These are phyloP conservation scores for Eupeodes luniger DNA, from an alignment of 2,888 invertebrate genomes.

Conservation along the genomic window DNA sequence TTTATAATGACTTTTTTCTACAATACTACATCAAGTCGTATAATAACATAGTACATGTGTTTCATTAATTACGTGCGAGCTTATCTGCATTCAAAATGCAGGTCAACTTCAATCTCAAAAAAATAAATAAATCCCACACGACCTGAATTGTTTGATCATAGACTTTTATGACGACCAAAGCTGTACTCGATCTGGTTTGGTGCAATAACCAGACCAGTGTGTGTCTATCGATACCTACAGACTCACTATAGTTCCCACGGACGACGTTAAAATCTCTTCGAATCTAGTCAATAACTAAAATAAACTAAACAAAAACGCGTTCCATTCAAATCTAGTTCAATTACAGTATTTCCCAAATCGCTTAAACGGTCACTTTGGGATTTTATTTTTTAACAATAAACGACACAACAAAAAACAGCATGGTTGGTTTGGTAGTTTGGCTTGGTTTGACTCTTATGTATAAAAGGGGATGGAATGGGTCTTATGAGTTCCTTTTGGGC, in stretches of 20 bases:
- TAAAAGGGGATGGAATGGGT: not conserved
- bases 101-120: slow-evolving; percentile 58
- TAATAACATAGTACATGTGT: slow-evolving; percentile 42
- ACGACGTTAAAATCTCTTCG: slow-evolving; percentile 43
- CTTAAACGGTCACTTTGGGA: slow-evolving; percentile 55
- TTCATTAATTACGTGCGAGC: slow-evolving; percentile 66
- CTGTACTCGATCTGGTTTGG: slow-evolving; percentile 4
- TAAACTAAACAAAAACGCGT: slow-evolving; percentile 17
- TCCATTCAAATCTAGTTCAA: slow-evolving; percentile 73
- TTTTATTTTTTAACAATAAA: slow-evolving; percentile 7
- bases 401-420: not conserved
- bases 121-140: slow-evolving; percentile 62
- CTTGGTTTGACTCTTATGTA: not conserved
- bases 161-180: slow-evolving; percentile 45
- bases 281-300: slow-evolving; percentile 26
- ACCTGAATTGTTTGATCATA: slow-evolving; percentile 50
- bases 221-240: slow-evolving; percentile 50
- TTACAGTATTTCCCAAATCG: slow-evolving; percentile 71
- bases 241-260: slow-evolving; percentile 66
- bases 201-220: slow-evolving; percentile 50
- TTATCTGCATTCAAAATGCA: slow-evolving; percentile 71
- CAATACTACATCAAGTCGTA: slow-evolving; percentile 7
- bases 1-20: slow-evolving; percentile 3
- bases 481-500: not conserved
- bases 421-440: not conserved